These are phyloP conservation scores for Phortica okadai DNA, from an alignment of 2,888 invertebrate genomes.

Conservation along the genomic window DNA sequence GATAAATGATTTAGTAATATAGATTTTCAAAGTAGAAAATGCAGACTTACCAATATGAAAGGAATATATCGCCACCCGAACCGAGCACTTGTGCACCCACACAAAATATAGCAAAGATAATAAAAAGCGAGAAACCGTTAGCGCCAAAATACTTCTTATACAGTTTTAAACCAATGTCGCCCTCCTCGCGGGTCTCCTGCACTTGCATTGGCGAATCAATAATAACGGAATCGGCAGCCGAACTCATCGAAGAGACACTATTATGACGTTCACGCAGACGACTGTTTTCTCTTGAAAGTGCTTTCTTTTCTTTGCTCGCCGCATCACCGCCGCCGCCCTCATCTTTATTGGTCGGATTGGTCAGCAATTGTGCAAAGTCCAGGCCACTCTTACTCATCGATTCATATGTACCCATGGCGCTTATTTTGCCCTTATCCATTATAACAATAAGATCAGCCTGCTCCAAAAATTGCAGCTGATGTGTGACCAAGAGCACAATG, in stretches of 20 bases:
- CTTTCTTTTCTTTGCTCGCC: slow-evolving; percentile 52
- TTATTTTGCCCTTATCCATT: slow-evolving; percentile 74
- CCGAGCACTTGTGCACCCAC: slow-evolving; percentile 83
- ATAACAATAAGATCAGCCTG: slow-evolving; percentile 79
- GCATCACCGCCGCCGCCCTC: slow-evolving; percentile 58
- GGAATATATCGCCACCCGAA: slow-evolving; percentile 87
- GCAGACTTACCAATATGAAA: slow-evolving; percentile 82
- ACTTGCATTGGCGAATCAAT: slow-evolving; percentile 73
- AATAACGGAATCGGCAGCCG: slow-evolving; percentile 75
- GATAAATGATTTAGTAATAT: background rate
- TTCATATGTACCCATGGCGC: slow-evolving; percentile 82
- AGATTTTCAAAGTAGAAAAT: background rate
- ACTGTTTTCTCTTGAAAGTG: slow-evolving; percentile 63
- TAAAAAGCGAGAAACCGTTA: slow-evolving; percentile 81
- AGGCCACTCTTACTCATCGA: slow-evolving; percentile 85
- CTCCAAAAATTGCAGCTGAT: slow-evolving; percentile 88
- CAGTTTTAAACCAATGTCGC: slow-evolving; percentile 80
- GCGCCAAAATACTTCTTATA: slow-evolving; percentile 85
- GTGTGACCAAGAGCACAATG: slow-evolving; percentile 87
- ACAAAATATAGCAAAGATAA: slow-evolving; percentile 81
- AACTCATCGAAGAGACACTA: slow-evolving; percentile 77
- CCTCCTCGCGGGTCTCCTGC: slow-evolving; percentile 81
- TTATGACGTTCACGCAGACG: slow-evolving; percentile 71
- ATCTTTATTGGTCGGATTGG: slow-evolving; percentile 77
- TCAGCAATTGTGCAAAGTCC: slow-evolving; percentile 86